A percentile compares a stretch with the other conserved stretches of the same genome.
These are phyloP conservation scores for Agriopis marginaria DNA, from an alignment of 2,888 invertebrate species.

Conservation along the genomic window DNA sequence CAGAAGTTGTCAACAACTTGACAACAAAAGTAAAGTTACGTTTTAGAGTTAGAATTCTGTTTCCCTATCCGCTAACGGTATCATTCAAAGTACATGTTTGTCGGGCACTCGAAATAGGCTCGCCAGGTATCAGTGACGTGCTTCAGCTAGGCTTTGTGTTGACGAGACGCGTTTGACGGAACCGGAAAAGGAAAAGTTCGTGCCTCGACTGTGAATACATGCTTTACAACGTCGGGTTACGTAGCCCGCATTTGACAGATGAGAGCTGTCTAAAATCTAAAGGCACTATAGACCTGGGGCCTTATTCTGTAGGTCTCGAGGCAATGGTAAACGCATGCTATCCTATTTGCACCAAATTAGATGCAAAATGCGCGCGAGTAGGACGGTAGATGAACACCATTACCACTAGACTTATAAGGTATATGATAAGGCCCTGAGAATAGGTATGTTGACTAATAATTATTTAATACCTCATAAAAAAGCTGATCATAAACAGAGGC, in stretches of 20 bases:
- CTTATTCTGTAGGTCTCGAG: too few species aligned
- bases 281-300: background rate
- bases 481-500: too few species aligned
- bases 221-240: constrained; percentile 27
- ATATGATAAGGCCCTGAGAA: too few species aligned
- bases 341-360: too few species aligned
- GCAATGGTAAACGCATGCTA: too few species aligned
- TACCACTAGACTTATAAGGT: too few species aligned
- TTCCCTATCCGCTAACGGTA: background rate
- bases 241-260: constrained; percentile 9
- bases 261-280: background rate
- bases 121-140: constrained; percentile 34
- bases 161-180: constrained; percentile 39
- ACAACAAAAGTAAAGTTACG: background rate
- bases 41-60: constrained; percentile 18
- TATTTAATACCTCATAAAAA: too few species aligned
- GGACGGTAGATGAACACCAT: too few species aligned
- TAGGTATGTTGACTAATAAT: too few species aligned
- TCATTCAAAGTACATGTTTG: constrained; percentile 24
- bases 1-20: too few species aligned
- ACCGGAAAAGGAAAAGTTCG: constrained; percentile 38
- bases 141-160: constrained; percentile 35
- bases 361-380: too few species aligned
- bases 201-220: constrained; percentile 31
- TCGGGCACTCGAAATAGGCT: constrained; percentile 34